These are phyloP conservation scores for Tolmerus cingulatus DNA, from an alignment of 2,888 invertebrate genomes.

Conservation along the genomic window DNA sequence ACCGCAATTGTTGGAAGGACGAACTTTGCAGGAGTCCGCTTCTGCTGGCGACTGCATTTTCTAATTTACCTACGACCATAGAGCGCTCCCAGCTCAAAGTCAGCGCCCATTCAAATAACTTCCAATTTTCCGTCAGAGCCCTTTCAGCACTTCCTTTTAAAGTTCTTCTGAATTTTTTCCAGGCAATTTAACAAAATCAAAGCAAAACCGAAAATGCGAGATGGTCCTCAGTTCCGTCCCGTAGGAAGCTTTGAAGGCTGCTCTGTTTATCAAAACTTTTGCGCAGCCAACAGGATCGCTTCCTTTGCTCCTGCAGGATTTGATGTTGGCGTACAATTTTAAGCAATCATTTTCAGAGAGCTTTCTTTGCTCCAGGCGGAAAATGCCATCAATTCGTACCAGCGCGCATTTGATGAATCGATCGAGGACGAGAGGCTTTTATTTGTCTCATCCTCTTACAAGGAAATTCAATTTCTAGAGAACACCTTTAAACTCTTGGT, in stretches of 20 bases:
- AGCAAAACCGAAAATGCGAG: not conserved
- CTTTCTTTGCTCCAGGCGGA: conserved; percentile 21
- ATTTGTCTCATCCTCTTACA: conserved; percentile 36
- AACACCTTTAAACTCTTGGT: conserved; percentile 22
- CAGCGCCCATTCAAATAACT: conserved; percentile 6
- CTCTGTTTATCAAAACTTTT: conserved; percentile 26
- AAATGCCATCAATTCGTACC: conserved; percentile 39
- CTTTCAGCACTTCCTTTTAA: not conserved
- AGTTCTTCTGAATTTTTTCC: conserved; percentile 4
- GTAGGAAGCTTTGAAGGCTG: conserved; percentile 17
- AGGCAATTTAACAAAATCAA: conserved; percentile 36
- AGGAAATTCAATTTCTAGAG: conserved; percentile 32
- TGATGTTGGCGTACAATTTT: not conserved
- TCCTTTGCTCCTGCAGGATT: not conserved
- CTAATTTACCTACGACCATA: not conserved
- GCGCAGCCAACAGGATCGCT: conserved; percentile 20
- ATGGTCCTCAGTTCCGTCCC: not conserved
- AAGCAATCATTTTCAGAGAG: conserved; percentile 37
- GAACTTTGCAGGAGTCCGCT: not conserved
- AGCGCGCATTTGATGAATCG: conserved; percentile 38
- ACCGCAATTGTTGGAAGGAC: not conserved
- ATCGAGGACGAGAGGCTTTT: conserved; percentile 19
- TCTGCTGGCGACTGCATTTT: conserved; percentile 7
- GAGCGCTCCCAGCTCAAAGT: not conserved
- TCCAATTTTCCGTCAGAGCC: not conserved